Percentiles rank a stretch among this genome's conserved stretches.
Evolutionary conservation across 2,113 vertebrate species (phyloP).

Genomic region (Aldabrachelys gigantea): DNA sequence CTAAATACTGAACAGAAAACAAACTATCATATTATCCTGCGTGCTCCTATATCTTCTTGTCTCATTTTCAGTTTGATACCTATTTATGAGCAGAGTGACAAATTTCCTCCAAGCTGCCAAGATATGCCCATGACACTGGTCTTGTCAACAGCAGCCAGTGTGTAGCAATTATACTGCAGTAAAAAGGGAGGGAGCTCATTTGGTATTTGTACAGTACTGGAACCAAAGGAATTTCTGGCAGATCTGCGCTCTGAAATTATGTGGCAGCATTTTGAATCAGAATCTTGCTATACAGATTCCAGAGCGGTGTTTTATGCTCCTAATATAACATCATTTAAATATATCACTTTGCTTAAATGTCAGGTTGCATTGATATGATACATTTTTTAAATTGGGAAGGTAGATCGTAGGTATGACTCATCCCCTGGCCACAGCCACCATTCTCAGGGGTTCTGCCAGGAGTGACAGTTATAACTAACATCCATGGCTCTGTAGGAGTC

Average conservation of each 20-base stretch:
- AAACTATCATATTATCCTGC: constrained; percentile 15
- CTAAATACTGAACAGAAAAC: constrained; percentile 23
- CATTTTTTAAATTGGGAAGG: constrained; percentile 27
- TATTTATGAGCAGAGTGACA: constrained; percentile 35
- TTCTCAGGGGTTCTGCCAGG: background rate
- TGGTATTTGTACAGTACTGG: constrained; percentile 1
- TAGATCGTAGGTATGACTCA: background rate
- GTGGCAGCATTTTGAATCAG: constrained; percentile 19
- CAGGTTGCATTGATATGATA: background rate
- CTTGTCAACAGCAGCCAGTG: background rate
- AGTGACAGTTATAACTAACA: background rate
- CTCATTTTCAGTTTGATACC: constrained; percentile 5
- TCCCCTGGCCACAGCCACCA: background rate
- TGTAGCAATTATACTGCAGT: constrained; percentile 12
- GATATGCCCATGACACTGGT: background rate
- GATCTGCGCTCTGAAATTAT: constrained; percentile 13
- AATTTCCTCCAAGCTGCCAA: constrained; percentile 19
- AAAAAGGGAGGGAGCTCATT: constrained; percentile 9
- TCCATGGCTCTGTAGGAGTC: background rate
- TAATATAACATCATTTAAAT: constrained; percentile 5
- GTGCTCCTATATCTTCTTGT: background rate
- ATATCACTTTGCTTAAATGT: constrained; percentile 34
- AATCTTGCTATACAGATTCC: constrained; percentile 32
- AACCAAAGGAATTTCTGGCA: constrained; percentile 33
- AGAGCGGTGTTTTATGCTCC: background rate